Evolutionary conservation across 1,140 invertebrate genomes (phyloP).

Genomic region (Dolichoris vasculosae): DNA sequence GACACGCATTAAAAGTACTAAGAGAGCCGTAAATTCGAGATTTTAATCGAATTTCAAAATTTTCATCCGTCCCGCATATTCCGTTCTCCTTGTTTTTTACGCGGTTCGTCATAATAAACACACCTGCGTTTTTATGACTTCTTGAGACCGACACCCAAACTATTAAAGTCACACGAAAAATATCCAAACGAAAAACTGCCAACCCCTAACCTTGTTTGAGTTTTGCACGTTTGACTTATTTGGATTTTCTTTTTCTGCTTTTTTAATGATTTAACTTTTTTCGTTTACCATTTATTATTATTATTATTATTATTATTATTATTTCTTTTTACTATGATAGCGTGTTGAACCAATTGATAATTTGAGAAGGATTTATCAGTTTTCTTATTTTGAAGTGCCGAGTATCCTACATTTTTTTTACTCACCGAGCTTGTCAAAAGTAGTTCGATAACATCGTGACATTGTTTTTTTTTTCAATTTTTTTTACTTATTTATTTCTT

Average conservation of each 20-base stretch:
- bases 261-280: constrained; percentile 29
- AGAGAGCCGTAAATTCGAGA: neutral
- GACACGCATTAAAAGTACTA: neutral
- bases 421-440: constrained; percentile 23
- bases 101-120: constrained; percentile 47
- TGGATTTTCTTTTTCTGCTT: constrained; percentile 46
- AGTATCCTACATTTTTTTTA: constrained; percentile 18
- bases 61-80: neutral
- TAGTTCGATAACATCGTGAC: constrained; percentile 11
- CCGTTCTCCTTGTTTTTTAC: constrained; percentile 32
- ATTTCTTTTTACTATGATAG: too few relatives aligned
- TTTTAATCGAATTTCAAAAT: constrained; percentile 15
- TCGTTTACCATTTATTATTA: neutral
- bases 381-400: neutral
- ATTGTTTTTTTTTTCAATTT: neutral
- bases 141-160: neutral
- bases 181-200: neutral
- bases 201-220: constrained; percentile 52
- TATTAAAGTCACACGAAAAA: constrained; percentile 21
- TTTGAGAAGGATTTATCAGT: neutral
- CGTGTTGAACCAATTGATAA: neutral
- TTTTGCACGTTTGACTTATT: constrained; percentile 59
- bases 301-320: neutral
- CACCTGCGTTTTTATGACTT: constrained; percentile 53
- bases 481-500: too few relatives aligned